These are phyloP conservation scores for Isoperla grammatica DNA, from an alignment of 2,888 invertebrate genomes.

Conservation along the genomic window DNA sequence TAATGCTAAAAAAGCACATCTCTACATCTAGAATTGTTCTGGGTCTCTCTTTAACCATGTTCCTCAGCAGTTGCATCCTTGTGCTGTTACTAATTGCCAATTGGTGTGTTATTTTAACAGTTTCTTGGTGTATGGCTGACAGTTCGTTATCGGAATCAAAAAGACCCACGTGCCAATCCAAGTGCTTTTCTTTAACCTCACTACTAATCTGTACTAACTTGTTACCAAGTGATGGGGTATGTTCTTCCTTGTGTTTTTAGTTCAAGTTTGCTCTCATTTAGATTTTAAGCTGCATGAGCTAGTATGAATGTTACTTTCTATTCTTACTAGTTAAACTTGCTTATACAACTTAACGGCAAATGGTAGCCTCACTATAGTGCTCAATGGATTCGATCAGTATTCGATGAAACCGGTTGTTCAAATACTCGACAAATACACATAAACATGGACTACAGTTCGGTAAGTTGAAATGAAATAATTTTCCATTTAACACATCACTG, in stretches of 20 bases:
- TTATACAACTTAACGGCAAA: too few species aligned
- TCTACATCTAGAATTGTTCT: too few species aligned
- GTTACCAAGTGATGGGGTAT: constrained; percentile 24
- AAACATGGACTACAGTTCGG: too few species aligned
- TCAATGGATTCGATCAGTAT: too few species aligned
- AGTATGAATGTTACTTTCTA: too few species aligned
- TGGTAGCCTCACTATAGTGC: too few species aligned
- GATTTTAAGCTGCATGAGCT: constrained; percentile 15
- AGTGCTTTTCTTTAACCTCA: constrained; percentile 91
- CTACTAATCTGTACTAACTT: constrained; percentile 31
- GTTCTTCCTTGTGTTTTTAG: constrained; percentile 4
- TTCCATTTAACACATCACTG: too few species aligned
- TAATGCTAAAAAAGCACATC: too few species aligned
- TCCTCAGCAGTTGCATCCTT: not conserved
- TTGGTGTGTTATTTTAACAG: constrained; percentile 50
- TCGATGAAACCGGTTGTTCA: too few species aligned
- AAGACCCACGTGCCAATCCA: constrained; percentile 94
- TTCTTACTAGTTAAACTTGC: too few species aligned
- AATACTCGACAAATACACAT: too few species aligned
- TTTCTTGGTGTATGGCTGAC: constrained; percentile 96
- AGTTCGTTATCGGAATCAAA: constrained; percentile 95
- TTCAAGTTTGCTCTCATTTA: not conserved
- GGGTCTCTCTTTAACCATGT: not conserved
- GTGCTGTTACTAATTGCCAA: not conserved
- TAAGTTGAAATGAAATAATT: too few species aligned